Percentiles rank a stretch among this genome's conserved stretches.
These are phyloP conservation scores for Sweltsa coloradensis DNA, from an alignment of 1,140 invertebrate genomes.

Conservation along the genomic window DNA sequence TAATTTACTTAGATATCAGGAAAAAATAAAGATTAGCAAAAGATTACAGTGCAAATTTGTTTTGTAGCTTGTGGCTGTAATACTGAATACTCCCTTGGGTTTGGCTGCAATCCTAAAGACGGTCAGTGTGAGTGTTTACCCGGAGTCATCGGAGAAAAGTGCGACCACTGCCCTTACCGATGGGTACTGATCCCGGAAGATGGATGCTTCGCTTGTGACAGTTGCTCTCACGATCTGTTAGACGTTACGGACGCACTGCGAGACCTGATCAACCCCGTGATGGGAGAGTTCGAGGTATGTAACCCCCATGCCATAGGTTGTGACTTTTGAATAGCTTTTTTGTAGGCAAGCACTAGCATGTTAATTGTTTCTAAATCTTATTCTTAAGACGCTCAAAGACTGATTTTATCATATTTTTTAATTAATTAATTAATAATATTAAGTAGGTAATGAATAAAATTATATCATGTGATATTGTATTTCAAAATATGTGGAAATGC, in stretches of 20 bases:
- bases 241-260: constrained; percentile 73
- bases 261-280: constrained; percentile 45
- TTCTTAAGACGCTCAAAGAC: no score
- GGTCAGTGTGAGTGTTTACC: constrained; percentile 92
- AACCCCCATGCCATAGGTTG: no score
- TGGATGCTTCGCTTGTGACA: constrained; percentile 74
- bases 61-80: constrained; percentile 70
- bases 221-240: constrained; percentile 75
- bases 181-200: constrained; percentile 58
- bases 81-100: constrained; percentile 73
- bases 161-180: constrained; percentile 83
- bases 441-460: no score
- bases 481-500: no score
- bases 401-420: no score
- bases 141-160: constrained; percentile 89
- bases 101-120: constrained; percentile 74
- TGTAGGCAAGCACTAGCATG: no score
- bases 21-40: constrained; percentile 11
- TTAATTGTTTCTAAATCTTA: no score
- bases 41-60: constrained; percentile 9
- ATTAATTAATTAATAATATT: no score
- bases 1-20: constrained; percentile 5
- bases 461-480: no score
- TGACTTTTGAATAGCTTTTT: no score
- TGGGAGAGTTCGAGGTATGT: constrained; percentile 55